Conservation (phyloP, 2,888 invertebrate genomes). For the Drosophila niveifrons region DNA sequence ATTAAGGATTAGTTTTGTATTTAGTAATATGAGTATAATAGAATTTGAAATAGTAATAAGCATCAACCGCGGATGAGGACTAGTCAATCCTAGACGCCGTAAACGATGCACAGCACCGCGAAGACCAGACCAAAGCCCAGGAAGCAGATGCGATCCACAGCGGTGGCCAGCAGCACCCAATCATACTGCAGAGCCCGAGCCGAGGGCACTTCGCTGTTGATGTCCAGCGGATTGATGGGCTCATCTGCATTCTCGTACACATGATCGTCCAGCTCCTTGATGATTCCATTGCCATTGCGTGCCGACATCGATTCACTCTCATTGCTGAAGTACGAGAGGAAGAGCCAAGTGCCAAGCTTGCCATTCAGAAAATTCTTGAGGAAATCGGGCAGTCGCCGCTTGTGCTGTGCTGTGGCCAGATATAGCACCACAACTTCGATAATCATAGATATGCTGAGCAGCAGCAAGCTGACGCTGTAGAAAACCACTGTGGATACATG, state of each 20-base stretch:
- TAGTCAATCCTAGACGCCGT: conserved; percentile 64
- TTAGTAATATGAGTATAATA: conserved; percentile 7
- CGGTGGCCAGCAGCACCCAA: conserved; percentile 88
- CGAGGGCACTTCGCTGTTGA: conserved; percentile 64
- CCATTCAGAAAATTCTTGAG: conserved; percentile 83
- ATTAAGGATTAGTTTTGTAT: background rate
- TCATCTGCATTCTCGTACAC: conserved; percentile 65
- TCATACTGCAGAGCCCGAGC: conserved; percentile 86
- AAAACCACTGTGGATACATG: conserved; percentile 86
- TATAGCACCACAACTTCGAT: conserved; percentile 87
- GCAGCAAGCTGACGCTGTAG: conserved; percentile 86
- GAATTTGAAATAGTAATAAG: conserved; percentile 35
- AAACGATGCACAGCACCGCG: conserved; percentile 82
- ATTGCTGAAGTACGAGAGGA: conserved; percentile 80
- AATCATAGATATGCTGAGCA: conserved; percentile 86
- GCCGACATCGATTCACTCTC: conserved; percentile 62
- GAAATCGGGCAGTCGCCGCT: conserved; percentile 85
- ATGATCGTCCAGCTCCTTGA: conserved; percentile 76
- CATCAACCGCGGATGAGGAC: conserved; percentile 2
- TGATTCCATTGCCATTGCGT: conserved; percentile 60
- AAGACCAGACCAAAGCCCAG: conserved; percentile 87
- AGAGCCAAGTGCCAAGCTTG: conserved; percentile 70
- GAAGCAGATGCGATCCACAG: conserved; percentile 88
- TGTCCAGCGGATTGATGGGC: conserved; percentile 57
- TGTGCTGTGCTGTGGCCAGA: conserved; percentile 85